A percentile compares a stretch with the other conserved stretches of the same genome.
These are phyloP conservation scores for Aldrovandia affinis DNA, from an alignment of 2,797 vertebrate species.

Conservation along the genomic window DNA sequence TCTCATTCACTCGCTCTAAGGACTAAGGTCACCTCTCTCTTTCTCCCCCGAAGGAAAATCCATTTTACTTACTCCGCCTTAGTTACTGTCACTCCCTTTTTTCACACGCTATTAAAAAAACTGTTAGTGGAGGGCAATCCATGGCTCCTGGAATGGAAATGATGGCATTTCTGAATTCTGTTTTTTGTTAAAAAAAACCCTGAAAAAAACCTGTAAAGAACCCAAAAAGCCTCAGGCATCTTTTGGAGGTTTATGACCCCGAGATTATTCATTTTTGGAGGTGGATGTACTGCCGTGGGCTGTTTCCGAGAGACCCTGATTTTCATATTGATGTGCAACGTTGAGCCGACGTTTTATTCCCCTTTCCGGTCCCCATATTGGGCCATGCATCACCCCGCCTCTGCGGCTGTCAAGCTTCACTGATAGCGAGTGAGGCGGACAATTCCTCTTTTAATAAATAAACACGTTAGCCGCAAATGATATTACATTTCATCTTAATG, in stretches of 20 bases:
- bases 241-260: conserved; percentile 76
- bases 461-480: conserved; percentile 66
- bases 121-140: conserved; percentile 67
- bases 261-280: conserved; percentile 76
- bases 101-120: conserved; percentile 74
- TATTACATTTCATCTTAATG: conserved; percentile 54
- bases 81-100: conserved; percentile 65
- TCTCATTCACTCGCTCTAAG: conserved; percentile 73
- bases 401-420: conserved; percentile 74
- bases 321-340: conserved; percentile 81
- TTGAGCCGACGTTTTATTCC: conserved; percentile 55
- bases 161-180: conserved; percentile 72
- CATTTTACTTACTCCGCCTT: conserved; percentile 71
- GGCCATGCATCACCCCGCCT: conserved; percentile 82
- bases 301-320: conserved; percentile 77
- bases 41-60: conserved; percentile 29
- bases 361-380: conserved; percentile 77
- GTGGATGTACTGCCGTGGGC: conserved; percentile 71
- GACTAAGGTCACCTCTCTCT: conserved; percentile 73
- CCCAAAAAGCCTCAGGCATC: conserved; percentile 64
- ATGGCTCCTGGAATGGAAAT: conserved; percentile 68
- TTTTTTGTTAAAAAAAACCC: conserved; percentile 49
- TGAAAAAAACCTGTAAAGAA: neutral
- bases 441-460: conserved; percentile 77
- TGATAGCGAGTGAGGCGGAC: conserved; percentile 75